Percentiles rank a stretch among this genome's conserved stretches.
These are phyloP conservation scores for Clusia tigrina DNA, from an alignment of 2,888 invertebrate species.

Conservation along the genomic window DNA sequence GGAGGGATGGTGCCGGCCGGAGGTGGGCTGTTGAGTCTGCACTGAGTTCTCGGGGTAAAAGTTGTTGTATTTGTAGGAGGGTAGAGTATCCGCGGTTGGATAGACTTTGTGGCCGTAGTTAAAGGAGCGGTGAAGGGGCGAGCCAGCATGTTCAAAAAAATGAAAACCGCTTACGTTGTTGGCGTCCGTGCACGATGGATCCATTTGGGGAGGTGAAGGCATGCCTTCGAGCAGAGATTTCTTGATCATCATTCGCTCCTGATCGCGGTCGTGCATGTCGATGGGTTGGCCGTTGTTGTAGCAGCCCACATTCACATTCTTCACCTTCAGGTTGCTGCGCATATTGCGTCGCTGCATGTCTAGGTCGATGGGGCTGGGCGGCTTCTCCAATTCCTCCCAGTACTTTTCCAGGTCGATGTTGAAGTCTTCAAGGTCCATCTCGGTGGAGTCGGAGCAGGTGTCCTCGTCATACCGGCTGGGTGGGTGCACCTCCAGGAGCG, in stretches of 20 bases:
- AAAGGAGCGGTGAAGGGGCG: slow-evolving; percentile 47
- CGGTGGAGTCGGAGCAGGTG: slow-evolving; percentile 63
- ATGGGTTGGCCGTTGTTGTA: slow-evolving; percentile 63
- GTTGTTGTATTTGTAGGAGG: slow-evolving; percentile 63
- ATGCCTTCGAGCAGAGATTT: slow-evolving; percentile 62
- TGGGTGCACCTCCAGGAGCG: slow-evolving; percentile 62
- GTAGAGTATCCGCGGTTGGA: slow-evolving; percentile 57
- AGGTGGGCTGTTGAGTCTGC: slow-evolving; percentile 54
- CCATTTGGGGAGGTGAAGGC: slow-evolving; percentile 62
- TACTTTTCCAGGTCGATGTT: slow-evolving; percentile 64
- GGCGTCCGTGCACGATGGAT: slow-evolving; percentile 34
- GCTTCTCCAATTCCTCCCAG: slow-evolving; percentile 64
- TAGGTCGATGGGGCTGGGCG: slow-evolving; percentile 62
- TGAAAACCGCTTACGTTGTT: slow-evolving; percentile 42
- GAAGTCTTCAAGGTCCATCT: slow-evolving; percentile 63
- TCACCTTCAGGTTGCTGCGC: slow-evolving; percentile 62
- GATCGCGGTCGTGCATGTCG: slow-evolving; percentile 60
- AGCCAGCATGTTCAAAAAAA: slow-evolving; percentile 62
- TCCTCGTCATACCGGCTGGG: slow-evolving; percentile 62
- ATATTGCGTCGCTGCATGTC: slow-evolving; percentile 63
- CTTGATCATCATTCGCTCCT: slow-evolving; percentile 62
- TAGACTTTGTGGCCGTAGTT: slow-evolving; percentile 60
- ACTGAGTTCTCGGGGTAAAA: slow-evolving; percentile 60
- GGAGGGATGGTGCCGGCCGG: slow-evolving; percentile 53
- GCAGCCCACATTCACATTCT: slow-evolving; percentile 62